phyloP scores from a whole-genome alignment of 2,888 invertebrate genomes.

The Polydesmus complanatus region DNA sequence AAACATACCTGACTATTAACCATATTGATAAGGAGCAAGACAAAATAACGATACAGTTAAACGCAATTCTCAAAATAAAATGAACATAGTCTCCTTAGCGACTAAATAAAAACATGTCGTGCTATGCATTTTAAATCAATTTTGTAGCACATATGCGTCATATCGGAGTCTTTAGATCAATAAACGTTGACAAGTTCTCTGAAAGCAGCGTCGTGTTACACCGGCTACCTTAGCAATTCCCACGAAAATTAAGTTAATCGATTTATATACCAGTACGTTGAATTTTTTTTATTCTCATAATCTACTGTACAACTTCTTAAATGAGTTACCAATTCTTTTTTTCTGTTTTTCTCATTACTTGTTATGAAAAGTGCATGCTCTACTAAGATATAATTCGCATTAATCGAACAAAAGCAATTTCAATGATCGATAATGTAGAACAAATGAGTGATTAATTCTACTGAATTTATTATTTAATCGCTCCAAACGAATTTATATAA shows the following conservation, averaged over 20 bases:
- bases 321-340: neutral
- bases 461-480: neutral
- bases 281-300: neutral
- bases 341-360: neutral
- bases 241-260: too few species aligned
- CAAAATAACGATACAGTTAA: too few species aligned
- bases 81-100: neutral
- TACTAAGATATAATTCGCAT: too few species aligned
- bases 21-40: neutral
- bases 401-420: too few species aligned
- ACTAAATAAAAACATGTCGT: neutral
- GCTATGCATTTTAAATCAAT: neutral
- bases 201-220: too few species aligned
- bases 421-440: too few species aligned
- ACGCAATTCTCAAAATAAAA: too few species aligned
- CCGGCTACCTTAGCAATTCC: too few species aligned
- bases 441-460: neutral
- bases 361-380: neutral
- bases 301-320: neutral
- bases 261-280: too few species aligned
- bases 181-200: too few species aligned
- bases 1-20: neutral
- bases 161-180: too few species aligned
- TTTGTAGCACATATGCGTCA: too few species aligned
- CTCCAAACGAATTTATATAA: neutral